Evolutionary conservation across 2,888 invertebrate species (phyloP), one percentile per base, ranked within the genome.

Genomic region (Mesorhabditis belari): DNA sequence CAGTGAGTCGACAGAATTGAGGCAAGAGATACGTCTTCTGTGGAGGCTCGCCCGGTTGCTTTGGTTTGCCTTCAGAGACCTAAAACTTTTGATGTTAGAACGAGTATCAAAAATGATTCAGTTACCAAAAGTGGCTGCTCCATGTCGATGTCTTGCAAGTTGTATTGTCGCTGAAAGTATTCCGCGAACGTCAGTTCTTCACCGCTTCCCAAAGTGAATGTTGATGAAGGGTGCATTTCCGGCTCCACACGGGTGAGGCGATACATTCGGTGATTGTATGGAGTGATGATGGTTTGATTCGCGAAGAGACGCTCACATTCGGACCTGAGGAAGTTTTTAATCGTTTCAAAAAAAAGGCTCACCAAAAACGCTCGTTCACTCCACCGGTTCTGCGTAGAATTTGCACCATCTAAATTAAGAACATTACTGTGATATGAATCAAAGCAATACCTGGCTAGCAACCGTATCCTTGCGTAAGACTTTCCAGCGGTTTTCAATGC

Each of bases 191-290:
- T 73, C 4, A 78, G 70, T 4, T 69, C 62, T 3, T 54, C 61
- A 3, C 79, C 81, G 52, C 81, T 77, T 3, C 74, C 63, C 53
- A 75, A 73, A 6, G 60, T 58, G 80, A 96, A 95, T 0, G 86
- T 87, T 0, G 86, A 86, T 61, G 74, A 80, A 0, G 94, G 93
- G 44, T 83, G 87, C 81, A 86, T 85, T 1, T 87, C 85, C 85
- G 90, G 92, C 17, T 87, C 86, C 26, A 96, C 88, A 66, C 91
- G 90, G 80, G 93, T 91, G 17, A 96, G 86, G 35, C 88, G 82
- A 80, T 94, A 94, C 0, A 89, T 87, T 73, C 88, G 89, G 81
- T 94, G 92, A 80, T 94, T 95, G 80, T 95, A 95, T n/a, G n/a
- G n/a, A n/a, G n/a, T n/a, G n/a, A n/a, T n/a, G n/a, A n/a, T n/a